A percentile compares a stretch with the other conserved stretches of the same genome.
phyloP scores from a whole-genome alignment of 2,888 invertebrate genomes.

The Uropetala carovei region DNA sequence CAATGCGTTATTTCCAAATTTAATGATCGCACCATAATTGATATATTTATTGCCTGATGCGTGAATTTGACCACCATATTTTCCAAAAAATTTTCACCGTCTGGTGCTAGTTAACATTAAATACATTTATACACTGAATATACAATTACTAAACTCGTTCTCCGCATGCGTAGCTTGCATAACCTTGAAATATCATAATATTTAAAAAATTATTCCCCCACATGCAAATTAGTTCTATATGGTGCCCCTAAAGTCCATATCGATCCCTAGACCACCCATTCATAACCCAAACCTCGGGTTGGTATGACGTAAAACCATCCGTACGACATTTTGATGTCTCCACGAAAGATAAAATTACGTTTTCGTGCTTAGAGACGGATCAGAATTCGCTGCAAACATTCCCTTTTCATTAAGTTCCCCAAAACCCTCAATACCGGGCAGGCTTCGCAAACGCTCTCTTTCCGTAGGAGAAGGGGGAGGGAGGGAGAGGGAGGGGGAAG shows the following conservation, averaged over 20 bases:
- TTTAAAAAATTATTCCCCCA: too few relatives aligned
- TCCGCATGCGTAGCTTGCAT: too few relatives aligned
- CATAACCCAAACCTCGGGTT: not conserved
- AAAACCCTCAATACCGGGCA: not conserved
- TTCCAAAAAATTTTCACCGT: too few relatives aligned
- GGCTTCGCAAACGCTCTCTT: not conserved
- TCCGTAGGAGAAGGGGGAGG: not conserved
- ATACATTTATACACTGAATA: too few relatives aligned
- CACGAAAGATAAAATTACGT: constrained; percentile 25
- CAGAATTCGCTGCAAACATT: constrained; percentile 39
- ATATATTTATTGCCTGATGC: too few relatives aligned
- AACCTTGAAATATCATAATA: too few relatives aligned
- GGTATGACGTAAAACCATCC: not conserved
- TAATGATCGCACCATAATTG: too few relatives aligned
- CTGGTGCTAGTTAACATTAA: too few relatives aligned
- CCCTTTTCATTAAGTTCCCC: constrained; percentile 15
- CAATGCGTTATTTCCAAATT: too few relatives aligned
- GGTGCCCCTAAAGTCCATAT: not conserved
- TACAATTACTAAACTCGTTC: too few relatives aligned
- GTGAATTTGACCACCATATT: too few relatives aligned
- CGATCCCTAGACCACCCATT: not conserved
- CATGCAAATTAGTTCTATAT: not conserved
- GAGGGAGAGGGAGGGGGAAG: not conserved
- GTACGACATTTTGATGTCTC: not conserved
- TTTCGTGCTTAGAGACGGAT: constrained; percentile 32